Conservation (phyloP, 2,113 vertebrate species). For the Carlito syrichta region DNA sequence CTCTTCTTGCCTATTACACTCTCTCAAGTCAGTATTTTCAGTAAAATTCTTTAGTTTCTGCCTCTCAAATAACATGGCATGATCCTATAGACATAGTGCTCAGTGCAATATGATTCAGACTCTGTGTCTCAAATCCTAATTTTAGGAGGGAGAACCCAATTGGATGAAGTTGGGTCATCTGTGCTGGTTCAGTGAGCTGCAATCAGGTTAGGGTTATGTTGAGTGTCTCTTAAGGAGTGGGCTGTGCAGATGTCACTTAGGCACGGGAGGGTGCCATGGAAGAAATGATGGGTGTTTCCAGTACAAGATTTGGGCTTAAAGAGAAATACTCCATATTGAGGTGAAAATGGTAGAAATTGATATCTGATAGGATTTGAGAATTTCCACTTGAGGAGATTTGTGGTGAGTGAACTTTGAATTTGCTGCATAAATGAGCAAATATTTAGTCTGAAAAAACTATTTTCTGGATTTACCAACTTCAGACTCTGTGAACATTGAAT, state of each 20-base stretch:
- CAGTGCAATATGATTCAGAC: background rate
- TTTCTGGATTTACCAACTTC: background rate
- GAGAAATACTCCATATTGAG: background rate
- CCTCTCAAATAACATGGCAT: background rate
- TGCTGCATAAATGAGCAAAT: background rate
- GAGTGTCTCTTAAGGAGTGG: background rate
- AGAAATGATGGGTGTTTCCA: background rate
- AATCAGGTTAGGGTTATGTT: background rate
- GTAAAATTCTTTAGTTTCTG: background rate
- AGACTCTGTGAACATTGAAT: background rate
- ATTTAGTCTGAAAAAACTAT: background rate
- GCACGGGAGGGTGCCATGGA: background rate
- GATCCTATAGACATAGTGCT: background rate
- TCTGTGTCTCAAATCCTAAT: background rate
- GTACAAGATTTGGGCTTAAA: background rate
- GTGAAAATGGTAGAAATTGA: background rate
- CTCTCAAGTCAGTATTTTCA: background rate
- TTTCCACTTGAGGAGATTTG: background rate
- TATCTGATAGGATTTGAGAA: background rate
- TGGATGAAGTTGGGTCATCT: background rate
- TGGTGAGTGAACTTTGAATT: background rate
- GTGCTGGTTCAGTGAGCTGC: background rate
- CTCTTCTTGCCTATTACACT: background rate
- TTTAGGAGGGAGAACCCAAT: background rate
- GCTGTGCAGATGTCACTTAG: background rate